phyloP scores from a whole-genome alignment of 2,888 invertebrate genomes.

The Strigamia maritima region DNA sequence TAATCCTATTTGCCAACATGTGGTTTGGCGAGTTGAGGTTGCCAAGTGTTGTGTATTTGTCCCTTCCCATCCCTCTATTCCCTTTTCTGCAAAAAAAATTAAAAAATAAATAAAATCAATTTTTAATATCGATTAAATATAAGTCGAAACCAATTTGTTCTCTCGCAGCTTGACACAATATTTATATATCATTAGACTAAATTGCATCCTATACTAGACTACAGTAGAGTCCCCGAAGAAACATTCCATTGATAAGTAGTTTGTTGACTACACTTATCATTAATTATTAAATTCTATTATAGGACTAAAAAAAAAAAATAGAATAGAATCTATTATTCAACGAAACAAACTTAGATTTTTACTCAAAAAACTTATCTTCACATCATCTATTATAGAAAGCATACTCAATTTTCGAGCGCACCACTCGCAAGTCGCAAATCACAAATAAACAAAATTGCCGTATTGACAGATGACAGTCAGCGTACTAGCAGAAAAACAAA shows the following conservation, averaged over 20 bases:
- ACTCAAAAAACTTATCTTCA: too few relatives aligned
- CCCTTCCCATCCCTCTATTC: too few relatives aligned
- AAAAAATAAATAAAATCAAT: constrained; percentile 7
- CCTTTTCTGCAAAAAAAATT: too few relatives aligned
- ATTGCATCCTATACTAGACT: neutral
- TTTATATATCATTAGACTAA: neutral
- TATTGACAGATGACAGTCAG: too few relatives aligned
- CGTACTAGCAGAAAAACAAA: too few relatives aligned
- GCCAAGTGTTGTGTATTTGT: neutral
- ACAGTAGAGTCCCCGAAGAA: neutral
- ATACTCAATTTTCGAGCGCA: too few relatives aligned
- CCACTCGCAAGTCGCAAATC: too few relatives aligned
- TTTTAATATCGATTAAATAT: neutral
- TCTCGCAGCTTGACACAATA: neutral
- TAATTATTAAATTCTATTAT: neutral
- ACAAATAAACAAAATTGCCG: too few relatives aligned
- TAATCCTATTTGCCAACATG: neutral
- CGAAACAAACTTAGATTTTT: too few relatives aligned
- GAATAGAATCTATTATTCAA: neutral
- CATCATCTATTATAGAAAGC: too few relatives aligned
- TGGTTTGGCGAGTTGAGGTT: neutral
- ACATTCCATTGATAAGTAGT: neutral
- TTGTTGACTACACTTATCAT: neutral
- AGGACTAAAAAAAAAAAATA: neutral
- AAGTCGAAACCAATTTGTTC: constrained; percentile 5